phyloP scores from a whole-genome alignment of 30 jellyfish, hydroid and myxozoan species.

The Catostylus mosaicus region DNA sequence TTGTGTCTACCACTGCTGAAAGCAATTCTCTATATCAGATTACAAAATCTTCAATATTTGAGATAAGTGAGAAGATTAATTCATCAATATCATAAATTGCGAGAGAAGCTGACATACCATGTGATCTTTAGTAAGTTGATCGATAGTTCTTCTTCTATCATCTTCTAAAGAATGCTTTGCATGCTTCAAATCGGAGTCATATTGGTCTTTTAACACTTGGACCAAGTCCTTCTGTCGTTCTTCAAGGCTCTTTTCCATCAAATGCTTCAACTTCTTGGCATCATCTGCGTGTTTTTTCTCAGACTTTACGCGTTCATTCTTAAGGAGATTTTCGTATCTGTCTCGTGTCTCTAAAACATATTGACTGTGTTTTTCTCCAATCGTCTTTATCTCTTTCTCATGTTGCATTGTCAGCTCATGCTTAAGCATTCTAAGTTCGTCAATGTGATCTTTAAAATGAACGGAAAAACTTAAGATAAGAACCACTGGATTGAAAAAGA shows the following conservation, averaged over 20 bases:
- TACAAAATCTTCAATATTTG: no score
- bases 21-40: no score
- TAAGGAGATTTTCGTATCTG: constrained; percentile 44
- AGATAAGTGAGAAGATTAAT: no score
- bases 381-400: constrained; percentile 36
- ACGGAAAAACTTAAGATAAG: no score
- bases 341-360: constrained; percentile 61
- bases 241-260: constrained; percentile 53
- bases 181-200: constrained; percentile 35
- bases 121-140: constrained; percentile 41
- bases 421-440: constrained; percentile 53
- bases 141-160: constrained; percentile 25
- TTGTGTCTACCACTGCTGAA: no score
- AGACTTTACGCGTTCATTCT: constrained; percentile 32
- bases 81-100: no score
- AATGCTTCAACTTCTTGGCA: constrained; percentile 24
- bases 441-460: constrained; percentile 35
- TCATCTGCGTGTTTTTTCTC: constrained; percentile 73
- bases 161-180: constrained; percentile 28
- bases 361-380: constrained; percentile 34
- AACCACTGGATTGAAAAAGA: no score
- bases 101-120: constrained; percentile 39
- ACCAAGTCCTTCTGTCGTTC: constrained; percentile 37
- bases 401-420: constrained; percentile 51
- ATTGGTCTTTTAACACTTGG: constrained; percentile 36